phyloP scores from a whole-genome alignment of 2,797 vertebrate genomes.

The Acrossocheilus fasciatus region DNA sequence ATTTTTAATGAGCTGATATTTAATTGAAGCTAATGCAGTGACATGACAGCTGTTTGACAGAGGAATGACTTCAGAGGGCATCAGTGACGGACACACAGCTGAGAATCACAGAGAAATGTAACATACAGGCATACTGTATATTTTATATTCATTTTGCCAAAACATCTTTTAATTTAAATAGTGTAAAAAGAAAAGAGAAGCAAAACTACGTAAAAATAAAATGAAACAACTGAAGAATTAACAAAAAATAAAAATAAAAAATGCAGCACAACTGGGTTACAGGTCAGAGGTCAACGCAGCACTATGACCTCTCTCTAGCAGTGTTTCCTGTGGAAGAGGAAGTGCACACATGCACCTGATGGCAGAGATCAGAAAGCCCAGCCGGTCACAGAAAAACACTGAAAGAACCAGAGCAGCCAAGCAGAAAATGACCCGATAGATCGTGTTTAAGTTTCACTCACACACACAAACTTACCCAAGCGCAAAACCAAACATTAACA shows the following conservation, averaged over 20 bases:
- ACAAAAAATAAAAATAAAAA: too few relatives aligned
- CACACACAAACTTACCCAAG: slow-evolving; percentile 17
- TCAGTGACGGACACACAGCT: not conserved
- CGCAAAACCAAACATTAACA: slow-evolving; percentile 1
- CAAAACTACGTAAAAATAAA: not conserved
- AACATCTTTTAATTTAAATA: too few relatives aligned
- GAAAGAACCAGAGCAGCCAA: not conserved
- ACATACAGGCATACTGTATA: too few relatives aligned
- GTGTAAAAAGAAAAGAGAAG: not conserved
- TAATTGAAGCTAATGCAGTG: slow-evolving; percentile 7
- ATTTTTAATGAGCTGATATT: slow-evolving; percentile 3
- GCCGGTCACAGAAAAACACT: not conserved
- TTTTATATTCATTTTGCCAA: too few relatives aligned
- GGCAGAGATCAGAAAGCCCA: not conserved
- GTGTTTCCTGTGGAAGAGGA: not conserved
- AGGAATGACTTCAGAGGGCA: not conserved
- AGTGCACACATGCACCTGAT: not conserved
- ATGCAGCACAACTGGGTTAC: not conserved
- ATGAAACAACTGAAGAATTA: too few relatives aligned
- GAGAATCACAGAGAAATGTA: too few relatives aligned
- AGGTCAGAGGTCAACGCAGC: not conserved
- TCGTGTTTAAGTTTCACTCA: not conserved
- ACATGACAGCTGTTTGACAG: not conserved
- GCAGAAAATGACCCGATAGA: not conserved
- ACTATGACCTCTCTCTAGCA: not conserved